A percentile compares a stretch with the other conserved stretches of the same genome.
phyloP scores from a whole-genome alignment of 2,113 vertebrate species.

The Scolopax mira region DNA sequence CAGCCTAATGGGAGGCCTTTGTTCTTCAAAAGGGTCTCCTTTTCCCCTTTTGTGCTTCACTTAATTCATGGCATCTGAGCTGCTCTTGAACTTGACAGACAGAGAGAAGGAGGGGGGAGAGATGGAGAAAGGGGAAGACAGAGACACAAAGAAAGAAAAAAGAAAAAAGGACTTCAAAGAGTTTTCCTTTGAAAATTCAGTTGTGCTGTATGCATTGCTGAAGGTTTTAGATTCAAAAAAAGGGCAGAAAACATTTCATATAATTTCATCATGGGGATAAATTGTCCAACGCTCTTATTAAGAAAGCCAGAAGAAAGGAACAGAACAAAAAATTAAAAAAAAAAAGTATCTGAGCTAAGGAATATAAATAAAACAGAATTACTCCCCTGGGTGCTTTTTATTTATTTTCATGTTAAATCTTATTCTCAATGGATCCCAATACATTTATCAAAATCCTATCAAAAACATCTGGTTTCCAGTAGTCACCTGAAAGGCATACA shows the following conservation, averaged over 20 bases:
- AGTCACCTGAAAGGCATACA: background rate
- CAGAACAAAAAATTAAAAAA: slow-evolving; percentile 1
- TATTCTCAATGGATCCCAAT: background rate
- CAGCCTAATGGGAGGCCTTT: slow-evolving; percentile 80
- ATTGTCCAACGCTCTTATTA: slow-evolving; percentile 40
- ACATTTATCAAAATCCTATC: slow-evolving; percentile 50
- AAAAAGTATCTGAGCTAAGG: background rate
- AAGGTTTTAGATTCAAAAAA: slow-evolving; percentile 65
- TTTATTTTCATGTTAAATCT: slow-evolving; percentile 47
- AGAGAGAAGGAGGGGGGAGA: slow-evolving; percentile 58
- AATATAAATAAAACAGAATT: slow-evolving; percentile 57
- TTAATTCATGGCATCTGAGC: slow-evolving; percentile 83
- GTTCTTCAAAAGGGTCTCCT: slow-evolving; percentile 83
- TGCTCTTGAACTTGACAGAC: slow-evolving; percentile 84
- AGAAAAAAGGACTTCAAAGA: slow-evolving; percentile 70
- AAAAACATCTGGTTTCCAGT: slow-evolving; percentile 26
- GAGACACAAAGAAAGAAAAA: slow-evolving; percentile 70
- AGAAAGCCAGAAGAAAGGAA: slow-evolving; percentile 1
- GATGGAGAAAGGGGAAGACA: slow-evolving; percentile 55
- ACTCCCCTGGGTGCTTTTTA: slow-evolving; percentile 7
- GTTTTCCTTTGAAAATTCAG: slow-evolving; percentile 71
- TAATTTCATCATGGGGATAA: slow-evolving; percentile 42
- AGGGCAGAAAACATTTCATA: slow-evolving; percentile 51
- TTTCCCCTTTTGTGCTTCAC: slow-evolving; percentile 80
- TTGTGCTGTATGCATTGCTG: slow-evolving; percentile 62